Conservation (phyloP, 1,140 invertebrate genomes). For the Drosophila repletoides region DNA sequence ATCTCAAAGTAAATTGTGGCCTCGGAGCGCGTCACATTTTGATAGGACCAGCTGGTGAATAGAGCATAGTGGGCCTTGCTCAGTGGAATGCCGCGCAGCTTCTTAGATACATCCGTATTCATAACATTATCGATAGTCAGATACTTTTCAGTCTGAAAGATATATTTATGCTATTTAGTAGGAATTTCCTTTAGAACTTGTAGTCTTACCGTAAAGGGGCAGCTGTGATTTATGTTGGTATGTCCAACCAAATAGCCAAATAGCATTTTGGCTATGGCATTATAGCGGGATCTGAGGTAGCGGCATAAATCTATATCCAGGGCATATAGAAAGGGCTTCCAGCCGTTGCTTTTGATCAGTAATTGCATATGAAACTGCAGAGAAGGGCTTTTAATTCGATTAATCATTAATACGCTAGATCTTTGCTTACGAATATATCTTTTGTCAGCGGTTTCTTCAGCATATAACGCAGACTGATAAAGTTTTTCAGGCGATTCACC, state of each 20-base stretch:
- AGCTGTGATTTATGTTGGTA: slow-evolving; percentile 44
- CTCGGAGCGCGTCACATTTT: slow-evolving; percentile 4
- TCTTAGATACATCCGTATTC: slow-evolving; percentile 26
- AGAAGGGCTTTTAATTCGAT: not conserved
- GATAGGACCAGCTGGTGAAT: slow-evolving; percentile 3
- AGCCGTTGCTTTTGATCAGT: slow-evolving; percentile 18
- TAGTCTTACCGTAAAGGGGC: slow-evolving; percentile 37
- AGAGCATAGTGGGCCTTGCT: slow-evolving; percentile 17
- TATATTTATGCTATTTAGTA: no score
- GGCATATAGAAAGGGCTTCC: slow-evolving; percentile 39
- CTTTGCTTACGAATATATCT: slow-evolving; percentile 27
- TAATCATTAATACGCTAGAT: not conserved
- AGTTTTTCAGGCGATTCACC: slow-evolving; percentile 9
- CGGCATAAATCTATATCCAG: slow-evolving; percentile 34
- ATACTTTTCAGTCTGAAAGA: slow-evolving; percentile 16
- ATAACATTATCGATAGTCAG: slow-evolving; percentile 27
- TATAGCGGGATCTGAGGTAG: slow-evolving; percentile 17
- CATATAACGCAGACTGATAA: slow-evolving; percentile 8
- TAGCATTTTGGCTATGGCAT: slow-evolving; percentile 28
- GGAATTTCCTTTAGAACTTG: no score
- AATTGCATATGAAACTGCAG: slow-evolving; percentile 11
- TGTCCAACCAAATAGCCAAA: slow-evolving; percentile 9
- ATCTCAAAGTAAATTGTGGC: slow-evolving; percentile 26
- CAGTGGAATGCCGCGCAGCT: slow-evolving; percentile 22
- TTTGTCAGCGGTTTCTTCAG: not conserved